Evolutionary conservation across 2,113 vertebrate species (phyloP), one percentile per base, ranked within the genome.

Genomic region (Hippocampus barbouri): DNA sequence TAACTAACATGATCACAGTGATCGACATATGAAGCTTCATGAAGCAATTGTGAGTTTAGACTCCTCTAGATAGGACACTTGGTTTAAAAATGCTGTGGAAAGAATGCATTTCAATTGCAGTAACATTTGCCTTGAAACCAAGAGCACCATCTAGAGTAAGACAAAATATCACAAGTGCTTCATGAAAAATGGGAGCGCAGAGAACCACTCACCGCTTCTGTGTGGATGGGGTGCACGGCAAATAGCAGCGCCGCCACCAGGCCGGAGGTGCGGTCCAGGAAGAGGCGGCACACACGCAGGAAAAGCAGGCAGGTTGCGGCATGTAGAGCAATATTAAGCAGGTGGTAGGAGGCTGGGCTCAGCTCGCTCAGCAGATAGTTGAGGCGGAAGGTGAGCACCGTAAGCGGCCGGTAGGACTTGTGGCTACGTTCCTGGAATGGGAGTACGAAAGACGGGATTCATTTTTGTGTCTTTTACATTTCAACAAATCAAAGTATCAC

Each of bases 341-440:
- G 92, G 81, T 98, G 97, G 85, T 99, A 99, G n/a, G 95, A 98
- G 61, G 93, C 91, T 1, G 97, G 93, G 63, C 91, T 96, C 76
- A 99, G 90, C 77, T 98, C 95, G 12, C 94, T 97, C 87, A 98
- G 93, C 75, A 97, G 76, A 87, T 98, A 99, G 91, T 99, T 99
- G 78, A 99, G 87, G 23, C 97, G 93, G 85, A 99, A 99, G 0
- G 97, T 99, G 79, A 99, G 89, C 12, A 99, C 97, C 2, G 97
- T 99, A 77, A 99, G 86, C 1, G 97, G 97, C 59, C 97, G 90
- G 5, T 98, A 99, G 11, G 97, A 99, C 80, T 99, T 99, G 86
- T 99, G 97, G 86, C 97, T 99, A 77, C 96, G 93, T 80, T 99
- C 97, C 97, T 98, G 85, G 7, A 75, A 25, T 8, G 62, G 81